Evolutionary conservation across 2,113 vertebrate species (phyloP).

Genomic region (Greenwoodochromis staneri): DNA sequence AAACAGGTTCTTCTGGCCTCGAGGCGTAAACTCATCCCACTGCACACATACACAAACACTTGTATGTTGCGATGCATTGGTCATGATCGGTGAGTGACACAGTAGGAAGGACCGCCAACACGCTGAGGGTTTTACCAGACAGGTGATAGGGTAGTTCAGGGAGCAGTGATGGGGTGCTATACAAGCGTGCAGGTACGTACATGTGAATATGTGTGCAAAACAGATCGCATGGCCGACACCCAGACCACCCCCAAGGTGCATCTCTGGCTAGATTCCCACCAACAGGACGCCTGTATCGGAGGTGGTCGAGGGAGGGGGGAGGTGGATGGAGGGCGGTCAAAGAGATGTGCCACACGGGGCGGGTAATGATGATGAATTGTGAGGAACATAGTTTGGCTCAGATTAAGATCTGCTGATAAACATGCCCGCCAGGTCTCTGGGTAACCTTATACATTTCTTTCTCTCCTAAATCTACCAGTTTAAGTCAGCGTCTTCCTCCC

Average conservation of each 20-base stretch:
- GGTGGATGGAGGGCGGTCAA: neutral
- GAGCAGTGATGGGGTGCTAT: neutral
- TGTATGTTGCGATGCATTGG: constrained; percentile 3
- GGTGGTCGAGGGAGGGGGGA: neutral
- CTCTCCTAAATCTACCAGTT: constrained; percentile 16
- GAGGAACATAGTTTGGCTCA: constrained; percentile 40
- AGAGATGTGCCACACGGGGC: constrained; percentile 23
- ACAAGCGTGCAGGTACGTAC: constrained; percentile 38
- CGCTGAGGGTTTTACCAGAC: constrained; percentile 37
- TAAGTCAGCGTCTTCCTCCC: neutral
- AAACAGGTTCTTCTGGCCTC: neutral
- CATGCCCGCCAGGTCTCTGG: constrained; percentile 50
- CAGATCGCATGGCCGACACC: constrained; percentile 36
- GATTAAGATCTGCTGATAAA: constrained; percentile 74
- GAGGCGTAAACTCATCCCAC: constrained; percentile 8
- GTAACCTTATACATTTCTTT: constrained; percentile 57
- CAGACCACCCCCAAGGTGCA: constrained; percentile 35
- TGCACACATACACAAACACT: constrained; percentile 4
- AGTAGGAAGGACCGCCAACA: constrained; percentile 33
- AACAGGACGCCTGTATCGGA: neutral
- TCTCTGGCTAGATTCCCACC: neutral
- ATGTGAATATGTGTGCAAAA: constrained; percentile 47
- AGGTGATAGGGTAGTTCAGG: constrained; percentile 33
- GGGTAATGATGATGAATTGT: constrained; percentile 62
- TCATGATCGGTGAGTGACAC: constrained; percentile 42